phyloP scores from a whole-genome alignment of 2,797 vertebrate species.

The Denticeps clupeoides region DNA sequence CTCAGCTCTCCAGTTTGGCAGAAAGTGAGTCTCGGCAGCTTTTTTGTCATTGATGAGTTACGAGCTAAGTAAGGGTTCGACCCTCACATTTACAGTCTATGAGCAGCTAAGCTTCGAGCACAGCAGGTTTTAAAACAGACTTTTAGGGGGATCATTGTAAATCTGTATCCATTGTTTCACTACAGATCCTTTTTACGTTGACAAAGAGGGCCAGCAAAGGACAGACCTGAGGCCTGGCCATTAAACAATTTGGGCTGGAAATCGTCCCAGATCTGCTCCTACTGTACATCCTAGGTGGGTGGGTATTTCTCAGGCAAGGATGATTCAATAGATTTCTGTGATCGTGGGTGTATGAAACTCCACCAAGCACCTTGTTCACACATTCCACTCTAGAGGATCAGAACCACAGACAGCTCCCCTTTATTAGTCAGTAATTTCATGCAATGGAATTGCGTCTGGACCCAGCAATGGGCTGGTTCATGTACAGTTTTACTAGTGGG shows the following conservation, averaged over 20 bases:
- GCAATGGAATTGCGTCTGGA: too few species aligned
- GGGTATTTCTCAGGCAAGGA: too few species aligned
- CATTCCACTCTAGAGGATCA: too few species aligned
- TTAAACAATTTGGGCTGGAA: not conserved
- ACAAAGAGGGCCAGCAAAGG: not conserved
- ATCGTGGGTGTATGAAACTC: too few species aligned
- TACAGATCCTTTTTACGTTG: not conserved
- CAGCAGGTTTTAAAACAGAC: not conserved
- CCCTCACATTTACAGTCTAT: conserved; percentile 2
- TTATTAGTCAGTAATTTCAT: too few species aligned
- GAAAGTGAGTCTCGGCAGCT: not conserved
- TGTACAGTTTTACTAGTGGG: too few species aligned
- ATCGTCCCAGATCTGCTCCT: too few species aligned
- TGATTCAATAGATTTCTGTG: too few species aligned
- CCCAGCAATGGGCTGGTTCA: too few species aligned
- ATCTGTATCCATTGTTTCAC: conserved; percentile 2
- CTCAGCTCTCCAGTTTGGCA: conserved; percentile 1
- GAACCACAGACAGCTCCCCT: too few species aligned
- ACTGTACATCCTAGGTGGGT: not conserved
- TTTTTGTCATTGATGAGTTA: conserved; percentile 2
- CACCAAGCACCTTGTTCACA: too few species aligned
- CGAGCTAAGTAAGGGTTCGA: not conserved
- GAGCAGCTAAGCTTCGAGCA: not conserved
- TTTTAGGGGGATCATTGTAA: conserved; percentile 9
- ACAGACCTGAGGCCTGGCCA: not conserved